Percentiles rank a stretch among this genome's conserved stretches.
phyloP scores from a whole-genome alignment of 2,888 invertebrate genomes.

The Clunio marinus region DNA sequence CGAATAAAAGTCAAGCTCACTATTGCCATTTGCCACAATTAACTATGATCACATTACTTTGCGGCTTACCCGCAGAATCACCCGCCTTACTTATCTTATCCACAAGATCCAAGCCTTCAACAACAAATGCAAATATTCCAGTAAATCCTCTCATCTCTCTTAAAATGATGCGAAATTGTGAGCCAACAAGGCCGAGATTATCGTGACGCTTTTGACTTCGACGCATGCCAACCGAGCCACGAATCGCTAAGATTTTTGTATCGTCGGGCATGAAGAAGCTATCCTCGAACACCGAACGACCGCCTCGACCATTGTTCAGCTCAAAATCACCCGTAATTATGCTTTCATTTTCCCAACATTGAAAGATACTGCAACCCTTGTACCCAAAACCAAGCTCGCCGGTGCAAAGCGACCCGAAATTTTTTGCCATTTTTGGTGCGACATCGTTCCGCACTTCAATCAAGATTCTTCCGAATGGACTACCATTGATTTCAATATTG shows the following conservation, averaged over 20 bases:
- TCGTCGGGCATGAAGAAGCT: constrained; percentile 77
- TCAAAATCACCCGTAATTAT: constrained; percentile 79
- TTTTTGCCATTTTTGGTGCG: constrained; percentile 76
- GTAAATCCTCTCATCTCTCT: constrained; percentile 80
- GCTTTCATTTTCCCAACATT: constrained; percentile 78
- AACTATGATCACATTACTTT: constrained; percentile 66
- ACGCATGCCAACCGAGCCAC: constrained; percentile 77
- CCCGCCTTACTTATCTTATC: constrained; percentile 74
- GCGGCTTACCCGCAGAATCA: constrained; percentile 73
- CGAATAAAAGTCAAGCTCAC: constrained; percentile 37
- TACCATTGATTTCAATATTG: constrained; percentile 69
- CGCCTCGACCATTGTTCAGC: constrained; percentile 74
- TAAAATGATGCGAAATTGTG: constrained; percentile 75
- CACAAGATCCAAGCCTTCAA: constrained; percentile 73
- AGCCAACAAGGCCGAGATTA: constrained; percentile 75
- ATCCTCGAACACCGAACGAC: constrained; percentile 70
- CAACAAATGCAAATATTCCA: constrained; percentile 74
- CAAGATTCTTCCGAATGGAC: constrained; percentile 66
- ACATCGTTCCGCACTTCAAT: constrained; percentile 73
- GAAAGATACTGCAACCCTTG: constrained; percentile 74
- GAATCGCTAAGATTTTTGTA: constrained; percentile 67
- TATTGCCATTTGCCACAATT: constrained; percentile 69
- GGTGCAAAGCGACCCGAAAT: constrained; percentile 67
- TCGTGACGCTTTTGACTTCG: constrained; percentile 75
- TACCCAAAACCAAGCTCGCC: constrained; percentile 73